A percentile compares a stretch with the other conserved stretches of the same genome.
phyloP scores from a whole-genome alignment of 2,113 vertebrate genomes.

The Lonchura striata region DNA sequence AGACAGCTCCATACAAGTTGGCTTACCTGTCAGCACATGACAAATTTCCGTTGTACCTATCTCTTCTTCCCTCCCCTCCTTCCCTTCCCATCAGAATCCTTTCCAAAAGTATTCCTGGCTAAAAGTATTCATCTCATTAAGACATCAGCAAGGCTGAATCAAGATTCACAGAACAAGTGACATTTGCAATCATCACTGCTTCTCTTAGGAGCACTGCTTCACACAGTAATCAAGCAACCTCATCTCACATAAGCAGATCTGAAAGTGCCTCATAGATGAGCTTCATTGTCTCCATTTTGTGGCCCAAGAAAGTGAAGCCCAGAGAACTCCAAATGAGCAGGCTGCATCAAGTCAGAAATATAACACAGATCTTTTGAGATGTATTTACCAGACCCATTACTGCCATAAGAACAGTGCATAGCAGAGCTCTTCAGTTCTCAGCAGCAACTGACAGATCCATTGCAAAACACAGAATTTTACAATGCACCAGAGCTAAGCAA shows the following conservation, averaged over 20 bases:
- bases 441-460: neutral
- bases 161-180: neutral
- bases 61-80: neutral
- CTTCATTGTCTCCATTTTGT: neutral
- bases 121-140: neutral
- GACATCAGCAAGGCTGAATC: neutral
- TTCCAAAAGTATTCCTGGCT: neutral
- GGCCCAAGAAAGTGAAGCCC: neutral
- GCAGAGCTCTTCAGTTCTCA: neutral
- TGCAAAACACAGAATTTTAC: neutral
- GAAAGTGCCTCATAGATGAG: neutral
- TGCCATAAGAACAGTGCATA: neutral
- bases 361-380: neutral
- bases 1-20: neutral
- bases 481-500: neutral
- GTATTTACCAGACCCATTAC: neutral
- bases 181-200: conserved; percentile 9
- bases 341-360: neutral
- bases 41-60: neutral
- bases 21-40: neutral
- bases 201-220: neutral
- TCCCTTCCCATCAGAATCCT: neutral
- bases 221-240: neutral
- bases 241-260: neutral
- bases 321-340: neutral